These are phyloP conservation scores for Poeciliopsis gracilis DNA, from an alignment of 2,797 vertebrate species.

Conservation along the genomic window DNA sequence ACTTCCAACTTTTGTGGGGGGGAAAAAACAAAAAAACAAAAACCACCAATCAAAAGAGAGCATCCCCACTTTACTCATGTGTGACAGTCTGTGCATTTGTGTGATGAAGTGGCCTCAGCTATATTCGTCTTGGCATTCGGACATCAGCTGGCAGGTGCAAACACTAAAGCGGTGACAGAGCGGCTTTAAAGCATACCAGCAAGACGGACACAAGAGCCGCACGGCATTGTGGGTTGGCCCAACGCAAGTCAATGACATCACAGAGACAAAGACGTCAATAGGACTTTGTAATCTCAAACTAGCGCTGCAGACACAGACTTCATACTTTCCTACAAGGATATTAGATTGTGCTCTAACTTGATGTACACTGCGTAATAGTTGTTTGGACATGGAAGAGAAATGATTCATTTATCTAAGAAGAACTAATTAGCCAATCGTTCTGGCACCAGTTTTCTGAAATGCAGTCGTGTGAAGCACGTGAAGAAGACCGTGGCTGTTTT, in stretches of 20 bases:
- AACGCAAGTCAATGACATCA: conserved; percentile 7
- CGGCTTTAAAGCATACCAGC: conserved; percentile 19
- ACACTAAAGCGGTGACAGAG: conserved; percentile 52
- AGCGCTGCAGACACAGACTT: not conserved
- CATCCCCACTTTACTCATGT: not conserved
- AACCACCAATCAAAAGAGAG: not conserved
- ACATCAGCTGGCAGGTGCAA: conserved; percentile 78
- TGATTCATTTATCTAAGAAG: not conserved
- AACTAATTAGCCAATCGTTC: not conserved
- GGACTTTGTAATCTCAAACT: not conserved
- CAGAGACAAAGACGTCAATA: not conserved
- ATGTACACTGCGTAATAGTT: not conserved
- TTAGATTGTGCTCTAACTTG: not conserved
- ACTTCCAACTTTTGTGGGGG: not conserved
- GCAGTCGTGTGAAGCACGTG: conserved; percentile 36
- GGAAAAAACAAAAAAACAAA: too few relatives aligned
- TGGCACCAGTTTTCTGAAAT: conserved; percentile 35
- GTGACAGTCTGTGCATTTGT: conserved; percentile 28
- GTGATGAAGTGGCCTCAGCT: conserved; percentile 64
- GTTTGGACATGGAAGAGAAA: not conserved
- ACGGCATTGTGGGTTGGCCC: conserved; percentile 36
- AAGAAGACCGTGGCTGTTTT: not conserved
- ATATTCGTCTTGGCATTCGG: conserved; percentile 74
- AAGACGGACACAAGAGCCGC: conserved; percentile 21
- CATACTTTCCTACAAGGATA: not conserved